These are phyloP conservation scores for Drosophila fungiperda DNA, from an alignment of 2,888 invertebrate genomes.

Conservation along the genomic window DNA sequence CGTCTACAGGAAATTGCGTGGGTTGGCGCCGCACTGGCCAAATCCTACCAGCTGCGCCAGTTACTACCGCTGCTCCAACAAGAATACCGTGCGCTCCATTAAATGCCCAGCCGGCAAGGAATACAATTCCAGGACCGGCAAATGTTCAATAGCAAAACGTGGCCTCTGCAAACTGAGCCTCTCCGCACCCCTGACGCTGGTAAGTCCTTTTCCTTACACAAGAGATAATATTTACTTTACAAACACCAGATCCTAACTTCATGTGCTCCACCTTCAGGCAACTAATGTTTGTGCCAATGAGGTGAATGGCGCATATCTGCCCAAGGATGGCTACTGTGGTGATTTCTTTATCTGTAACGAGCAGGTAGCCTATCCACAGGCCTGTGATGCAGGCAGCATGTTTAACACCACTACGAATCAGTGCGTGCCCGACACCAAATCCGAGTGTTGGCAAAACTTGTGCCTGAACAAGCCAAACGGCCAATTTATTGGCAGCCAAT, in stretches of 20 bases:
- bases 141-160: conserved; percentile 62
- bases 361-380: conserved; percentile 69
- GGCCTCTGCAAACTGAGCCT: conserved; percentile 70
- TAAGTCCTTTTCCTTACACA: conserved; percentile 17
- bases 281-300: conserved; percentile 62
- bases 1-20: conserved; percentile 69
- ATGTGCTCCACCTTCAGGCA: conserved; percentile 20
- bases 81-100: conserved; percentile 64
- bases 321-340: conserved; percentile 61
- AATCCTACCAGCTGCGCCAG: conserved; percentile 73
- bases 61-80: conserved; percentile 78
- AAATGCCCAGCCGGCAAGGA: conserved; percentile 72
- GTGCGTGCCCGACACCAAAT: conserved; percentile 66
- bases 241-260: not conserved
- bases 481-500: conserved; percentile 25
- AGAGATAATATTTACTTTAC: not conserved
- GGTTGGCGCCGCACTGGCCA: conserved; percentile 74
- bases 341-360: conserved; percentile 73
- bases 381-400: conserved; percentile 65
- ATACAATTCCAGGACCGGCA: conserved; percentile 73
- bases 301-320: conserved; percentile 63
- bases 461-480: conserved; percentile 60
- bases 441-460: conserved; percentile 72
- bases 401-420: conserved; percentile 48
- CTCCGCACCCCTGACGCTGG: conserved; percentile 55